Evolutionary conservation across 2,888 invertebrate species (phyloP).

Genomic region (Drymonia ruficornis): DNA sequence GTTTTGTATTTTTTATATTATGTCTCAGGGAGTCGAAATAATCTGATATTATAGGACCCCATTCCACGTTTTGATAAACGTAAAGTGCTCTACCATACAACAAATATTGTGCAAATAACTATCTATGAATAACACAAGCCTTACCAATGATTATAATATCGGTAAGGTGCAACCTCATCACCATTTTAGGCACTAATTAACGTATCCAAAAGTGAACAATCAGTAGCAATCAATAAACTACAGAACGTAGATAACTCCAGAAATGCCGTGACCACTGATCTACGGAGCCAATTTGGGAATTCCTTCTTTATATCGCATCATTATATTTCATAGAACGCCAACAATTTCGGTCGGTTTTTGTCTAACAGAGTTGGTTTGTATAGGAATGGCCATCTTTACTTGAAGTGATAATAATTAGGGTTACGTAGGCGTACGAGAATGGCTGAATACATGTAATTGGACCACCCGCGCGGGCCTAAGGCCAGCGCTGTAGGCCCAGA

Average conservation of each 20-base stretch:
- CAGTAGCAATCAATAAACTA: neutral
- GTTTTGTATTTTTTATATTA: neutral
- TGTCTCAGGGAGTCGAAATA: too few species aligned
- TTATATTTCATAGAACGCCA: constrained; percentile 56
- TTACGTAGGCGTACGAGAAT: constrained; percentile 54
- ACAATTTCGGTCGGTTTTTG: constrained; percentile 53
- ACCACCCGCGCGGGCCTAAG: constrained; percentile 60
- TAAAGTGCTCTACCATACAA: too few species aligned
- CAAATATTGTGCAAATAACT: too few species aligned
- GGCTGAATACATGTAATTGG: constrained; percentile 56
- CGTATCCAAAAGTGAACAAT: neutral
- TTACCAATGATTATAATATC: too few species aligned
- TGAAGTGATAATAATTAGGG: constrained; percentile 67
- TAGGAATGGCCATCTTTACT: constrained; percentile 58
- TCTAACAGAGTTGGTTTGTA: constrained; percentile 39
- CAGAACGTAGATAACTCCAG: constrained; percentile 26
- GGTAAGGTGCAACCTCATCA: neutral
- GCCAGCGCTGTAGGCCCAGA: constrained; percentile 38
- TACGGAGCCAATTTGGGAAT: constrained; percentile 55
- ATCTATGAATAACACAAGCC: too few species aligned
- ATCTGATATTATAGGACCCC: too few species aligned
- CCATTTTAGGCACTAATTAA: neutral
- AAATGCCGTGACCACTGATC: constrained; percentile 41
- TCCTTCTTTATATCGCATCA: constrained; percentile 49
- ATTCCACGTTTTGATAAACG: too few species aligned